phyloP scores from a whole-genome alignment of 2,113 vertebrate species.

The Rhineura floridana region DNA sequence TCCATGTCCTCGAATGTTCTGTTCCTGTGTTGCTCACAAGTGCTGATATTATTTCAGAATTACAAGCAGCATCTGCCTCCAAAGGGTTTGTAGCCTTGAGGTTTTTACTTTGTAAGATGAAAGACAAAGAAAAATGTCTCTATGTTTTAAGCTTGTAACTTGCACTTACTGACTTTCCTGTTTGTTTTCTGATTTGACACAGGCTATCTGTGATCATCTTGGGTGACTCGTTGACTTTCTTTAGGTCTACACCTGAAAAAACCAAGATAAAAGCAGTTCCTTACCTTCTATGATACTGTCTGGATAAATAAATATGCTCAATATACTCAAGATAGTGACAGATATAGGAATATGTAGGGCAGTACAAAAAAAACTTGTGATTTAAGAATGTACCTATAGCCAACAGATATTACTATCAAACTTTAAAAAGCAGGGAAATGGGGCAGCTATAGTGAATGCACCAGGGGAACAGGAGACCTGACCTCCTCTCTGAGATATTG shows the following conservation, averaged over 20 bases:
- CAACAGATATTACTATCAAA: no score
- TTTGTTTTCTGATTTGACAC: constrained; percentile 6
- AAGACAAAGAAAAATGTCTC: constrained; percentile 1
- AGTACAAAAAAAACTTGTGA: no score
- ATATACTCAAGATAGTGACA: neutral
- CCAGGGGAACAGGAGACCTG: no score
- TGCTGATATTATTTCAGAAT: neutral
- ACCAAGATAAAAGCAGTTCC: neutral
- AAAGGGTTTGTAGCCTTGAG: neutral
- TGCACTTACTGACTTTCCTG: neutral
- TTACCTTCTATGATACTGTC: neutral
- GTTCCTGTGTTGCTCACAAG: neutral
- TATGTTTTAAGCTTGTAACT: neutral
- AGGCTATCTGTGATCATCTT: neutral
- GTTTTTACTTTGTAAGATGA: neutral
- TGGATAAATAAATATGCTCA: neutral
- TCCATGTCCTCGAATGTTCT: neutral
- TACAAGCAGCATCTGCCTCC: neutral
- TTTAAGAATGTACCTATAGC: no score
- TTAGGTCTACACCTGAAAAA: neutral
- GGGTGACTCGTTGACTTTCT: neutral
- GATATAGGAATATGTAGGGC: no score
- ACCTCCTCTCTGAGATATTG: no score
- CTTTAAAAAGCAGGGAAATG: no score
- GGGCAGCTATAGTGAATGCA: no score